These are phyloP conservation scores for Herpailurus yagouaroundi DNA, from an alignment of 2,113 vertebrate species.

Conservation along the genomic window DNA sequence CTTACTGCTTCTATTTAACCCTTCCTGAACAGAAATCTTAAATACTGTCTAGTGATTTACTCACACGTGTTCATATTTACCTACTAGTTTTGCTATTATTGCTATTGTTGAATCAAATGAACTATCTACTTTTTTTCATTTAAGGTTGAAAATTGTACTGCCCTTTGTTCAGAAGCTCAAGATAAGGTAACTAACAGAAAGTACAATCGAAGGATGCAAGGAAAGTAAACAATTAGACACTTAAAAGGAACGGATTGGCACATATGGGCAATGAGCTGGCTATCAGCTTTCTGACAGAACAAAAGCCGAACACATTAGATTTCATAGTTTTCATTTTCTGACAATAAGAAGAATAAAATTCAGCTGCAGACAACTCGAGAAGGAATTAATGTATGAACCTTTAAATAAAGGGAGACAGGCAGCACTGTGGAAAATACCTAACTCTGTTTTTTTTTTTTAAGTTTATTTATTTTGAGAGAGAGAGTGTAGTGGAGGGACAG, in stretches of 20 bases:
- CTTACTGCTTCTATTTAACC: not conserved
- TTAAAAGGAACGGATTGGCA: not conserved
- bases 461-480: no score
- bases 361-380: constrained; percentile 6
- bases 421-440: constrained; percentile 25
- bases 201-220: not conserved
- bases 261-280: not conserved
- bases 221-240: no score
- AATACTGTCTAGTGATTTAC: not conserved
- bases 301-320: not conserved
- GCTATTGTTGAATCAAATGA: not conserved
- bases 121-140: not conserved
- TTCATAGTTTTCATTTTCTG: not conserved
- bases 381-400: not conserved
- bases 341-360: constrained; percentile 33
- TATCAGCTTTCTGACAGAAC: not conserved
- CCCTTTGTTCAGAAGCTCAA: not conserved
- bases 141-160: not conserved
- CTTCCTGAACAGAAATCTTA: not conserved
- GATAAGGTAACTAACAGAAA: not conserved
- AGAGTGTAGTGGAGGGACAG: no score
- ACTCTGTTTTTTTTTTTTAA: not conserved
- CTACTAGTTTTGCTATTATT: not conserved
- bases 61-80: not conserved
- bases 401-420: not conserved